Conservation (phyloP, 2,797 vertebrate genomes). For the Darevskia mixta region DNA sequence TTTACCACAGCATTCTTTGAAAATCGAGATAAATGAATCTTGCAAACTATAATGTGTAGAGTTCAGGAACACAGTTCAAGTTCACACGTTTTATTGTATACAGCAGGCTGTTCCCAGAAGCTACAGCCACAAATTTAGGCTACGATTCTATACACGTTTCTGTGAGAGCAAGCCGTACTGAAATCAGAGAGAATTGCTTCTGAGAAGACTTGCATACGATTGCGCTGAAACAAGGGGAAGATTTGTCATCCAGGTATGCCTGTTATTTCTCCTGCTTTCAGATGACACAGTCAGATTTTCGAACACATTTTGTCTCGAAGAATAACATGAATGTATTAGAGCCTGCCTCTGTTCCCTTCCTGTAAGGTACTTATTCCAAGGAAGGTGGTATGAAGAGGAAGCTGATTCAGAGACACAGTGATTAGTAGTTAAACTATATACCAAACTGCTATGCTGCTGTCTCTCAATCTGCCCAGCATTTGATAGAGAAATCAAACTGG, state of each 20-base stretch:
- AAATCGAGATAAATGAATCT: neutral
- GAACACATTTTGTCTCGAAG: neutral
- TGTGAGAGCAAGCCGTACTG: neutral
- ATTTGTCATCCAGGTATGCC: neutral
- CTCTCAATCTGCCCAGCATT: neutral
- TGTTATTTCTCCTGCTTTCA: neutral
- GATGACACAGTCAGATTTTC: neutral
- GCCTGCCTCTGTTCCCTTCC: slow-evolving; percentile 19
- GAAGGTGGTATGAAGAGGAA: neutral
- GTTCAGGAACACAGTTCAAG: neutral
- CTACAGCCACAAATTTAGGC: neutral
- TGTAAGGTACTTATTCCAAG: slow-evolving; percentile 24
- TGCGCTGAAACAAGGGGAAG: neutral
- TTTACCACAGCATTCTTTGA: neutral
- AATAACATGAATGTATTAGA: neutral
- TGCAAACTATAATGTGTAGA: neutral
- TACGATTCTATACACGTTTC: neutral
- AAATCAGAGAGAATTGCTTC: neutral
- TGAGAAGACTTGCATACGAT: neutral
- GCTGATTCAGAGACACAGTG: neutral
- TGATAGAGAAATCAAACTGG: neutral
- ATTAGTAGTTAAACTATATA: neutral
- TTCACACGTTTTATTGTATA: neutral
- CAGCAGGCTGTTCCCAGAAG: neutral
- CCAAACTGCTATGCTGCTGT: neutral